Evolutionary conservation across 2,113 vertebrate genomes (phyloP), one percentile per base, ranked within the genome.

Genomic region (Carassius gibelio): DNA sequence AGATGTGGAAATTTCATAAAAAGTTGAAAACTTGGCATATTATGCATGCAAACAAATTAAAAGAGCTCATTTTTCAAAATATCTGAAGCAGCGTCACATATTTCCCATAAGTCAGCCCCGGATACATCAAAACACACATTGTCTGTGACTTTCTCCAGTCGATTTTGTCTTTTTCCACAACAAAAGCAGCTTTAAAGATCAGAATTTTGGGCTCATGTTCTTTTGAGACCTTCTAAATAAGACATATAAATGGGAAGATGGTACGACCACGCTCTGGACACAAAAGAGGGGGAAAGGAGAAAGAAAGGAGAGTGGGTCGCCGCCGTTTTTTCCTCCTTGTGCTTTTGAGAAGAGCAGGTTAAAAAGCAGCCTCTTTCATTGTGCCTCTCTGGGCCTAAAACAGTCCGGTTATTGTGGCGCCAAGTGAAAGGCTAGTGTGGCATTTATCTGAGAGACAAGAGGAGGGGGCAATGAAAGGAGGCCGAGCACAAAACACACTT

Each of bases 321-420:
- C 87, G 90, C 85, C 89, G 91, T 90, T 78, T 62, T 64, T 86
- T 85, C 80, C 64, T 81, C 79, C 66, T 80, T 82, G 86, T 38
- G 90, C 93, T 87, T 94, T 95, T 93, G 90, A 94, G 90, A 93
- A 84, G 88, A 88, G 84, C 92, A 94, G 92, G 94, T 95, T 94
- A 94, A 93, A 94, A 94, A 93, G 93, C 92, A 92, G 88, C 87
- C 86, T 90, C 85, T 93, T 90, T 92, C 89, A 92, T 93, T 92
- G 89, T 57, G 85, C 78, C 87, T 90, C 86, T 84, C 88, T 11
- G 72, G 89, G 89, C 88, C 89, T 85, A 88, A 93, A 94, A 94
- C 93, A 94, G 94, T 92, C 93, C 89, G 88, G 86, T 92, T 89
- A 94, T 94, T 94, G 93, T 95, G 92, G 91, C 87, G 88, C 88